These are phyloP conservation scores for Palythoa grandis DNA, from an alignment of 92 coral and sea anemone species.

Conservation along the genomic window DNA sequence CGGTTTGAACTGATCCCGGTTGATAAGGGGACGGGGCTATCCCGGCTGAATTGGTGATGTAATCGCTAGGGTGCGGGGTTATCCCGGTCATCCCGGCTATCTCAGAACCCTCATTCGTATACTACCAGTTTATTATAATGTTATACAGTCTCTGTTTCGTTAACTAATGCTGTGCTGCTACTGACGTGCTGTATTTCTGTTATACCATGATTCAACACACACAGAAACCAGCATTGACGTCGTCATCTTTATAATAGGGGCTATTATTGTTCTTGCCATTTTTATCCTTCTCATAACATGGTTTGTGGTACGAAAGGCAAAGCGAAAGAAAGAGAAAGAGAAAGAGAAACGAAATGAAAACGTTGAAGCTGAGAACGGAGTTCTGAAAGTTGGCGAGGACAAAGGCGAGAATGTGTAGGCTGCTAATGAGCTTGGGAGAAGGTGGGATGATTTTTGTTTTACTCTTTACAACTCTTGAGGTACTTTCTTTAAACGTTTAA, in stretches of 20 bases:
- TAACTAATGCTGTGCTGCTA: too few species aligned
- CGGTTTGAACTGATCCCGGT: too few species aligned
- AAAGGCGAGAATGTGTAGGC: constrained; percentile 29
- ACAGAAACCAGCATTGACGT: neutral
- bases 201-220: neutral
- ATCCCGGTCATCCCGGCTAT: too few species aligned
- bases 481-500: too few species aligned
- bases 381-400: constrained; percentile 29
- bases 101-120: too few species aligned
- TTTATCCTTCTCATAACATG: constrained; percentile 16
- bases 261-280: constrained; percentile 13
- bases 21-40: too few species aligned
- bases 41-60: too few species aligned
- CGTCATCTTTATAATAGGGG: constrained; percentile 23
- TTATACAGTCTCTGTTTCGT: too few species aligned
- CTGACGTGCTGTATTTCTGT: too few species aligned
- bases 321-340: constrained; percentile 7
- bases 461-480: too few species aligned
- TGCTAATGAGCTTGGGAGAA: neutral
- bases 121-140: too few species aligned
- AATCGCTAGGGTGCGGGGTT: too few species aligned
- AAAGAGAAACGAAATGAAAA: neutral
- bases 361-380: constrained; percentile 5
- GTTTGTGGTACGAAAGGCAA: constrained; percentile 24
- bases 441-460: neutral